Conservation (phyloP, 2,797 vertebrate species). For the Pangasius krempfi region DNA sequence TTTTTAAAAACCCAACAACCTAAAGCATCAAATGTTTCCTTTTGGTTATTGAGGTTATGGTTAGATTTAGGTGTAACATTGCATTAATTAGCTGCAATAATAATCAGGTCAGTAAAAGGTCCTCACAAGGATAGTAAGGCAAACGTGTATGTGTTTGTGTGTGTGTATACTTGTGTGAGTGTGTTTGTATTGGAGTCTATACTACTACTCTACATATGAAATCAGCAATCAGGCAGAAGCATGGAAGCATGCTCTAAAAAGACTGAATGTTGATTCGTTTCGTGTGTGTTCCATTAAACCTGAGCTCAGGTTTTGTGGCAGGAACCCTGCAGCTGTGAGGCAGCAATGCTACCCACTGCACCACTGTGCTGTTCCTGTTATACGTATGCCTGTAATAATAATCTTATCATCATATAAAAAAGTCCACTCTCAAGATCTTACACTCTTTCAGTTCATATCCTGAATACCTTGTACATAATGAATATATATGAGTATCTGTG, state of each 20-base stretch:
- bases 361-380: neutral
- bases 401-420: neutral
- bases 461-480: neutral
- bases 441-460: neutral
- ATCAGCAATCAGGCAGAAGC: neutral
- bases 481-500: neutral
- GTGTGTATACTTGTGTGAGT: conserved; percentile 57
- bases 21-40: neutral
- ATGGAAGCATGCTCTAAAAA: neutral
- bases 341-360: neutral
- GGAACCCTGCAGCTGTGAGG: neutral
- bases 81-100: neutral
- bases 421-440: neutral
- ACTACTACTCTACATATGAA: conserved; percentile 10
- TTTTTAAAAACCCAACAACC: neutral
- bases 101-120: neutral
- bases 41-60: neutral
- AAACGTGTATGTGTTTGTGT: conserved; percentile 40
- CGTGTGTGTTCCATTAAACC: neutral
- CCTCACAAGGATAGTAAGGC: neutral
- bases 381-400: neutral
- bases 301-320: neutral
- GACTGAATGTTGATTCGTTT: neutral
- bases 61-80: neutral
- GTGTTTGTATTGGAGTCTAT: neutral